Evolutionary conservation across 1,140 invertebrate species (phyloP).

Genomic region (Apis mellifera): DNA sequence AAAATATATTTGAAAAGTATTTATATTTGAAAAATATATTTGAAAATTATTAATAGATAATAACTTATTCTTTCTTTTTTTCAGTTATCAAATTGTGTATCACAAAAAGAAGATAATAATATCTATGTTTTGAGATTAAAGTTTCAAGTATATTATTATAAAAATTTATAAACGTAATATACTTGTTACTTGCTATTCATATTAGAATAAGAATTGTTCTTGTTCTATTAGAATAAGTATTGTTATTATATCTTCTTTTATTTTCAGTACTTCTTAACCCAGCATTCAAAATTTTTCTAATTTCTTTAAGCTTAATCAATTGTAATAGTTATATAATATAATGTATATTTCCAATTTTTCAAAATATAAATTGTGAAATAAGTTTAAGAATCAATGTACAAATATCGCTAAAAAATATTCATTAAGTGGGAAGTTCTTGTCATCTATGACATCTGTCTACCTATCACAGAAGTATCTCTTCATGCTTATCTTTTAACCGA

Average conservation of each 20-base stretch:
- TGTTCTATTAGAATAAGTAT: not conserved
- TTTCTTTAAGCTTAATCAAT: conserved; percentile 41
- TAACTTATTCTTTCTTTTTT: conserved; percentile 9
- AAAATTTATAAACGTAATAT: conserved; percentile 12
- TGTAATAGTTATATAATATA: conserved; percentile 10
- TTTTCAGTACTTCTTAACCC: conserved; percentile 35
- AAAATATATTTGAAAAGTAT: no score
- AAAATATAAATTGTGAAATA: conserved; percentile 44
- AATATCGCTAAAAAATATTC: conserved; percentile 62
- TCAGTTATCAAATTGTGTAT: conserved; percentile 40
- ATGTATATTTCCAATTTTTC: conserved; percentile 27
- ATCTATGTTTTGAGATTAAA: not conserved
- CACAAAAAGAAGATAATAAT: conserved; percentile 28
- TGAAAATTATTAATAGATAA: not conserved
- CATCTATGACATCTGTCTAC: conserved; percentile 61
- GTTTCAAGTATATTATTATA: conserved; percentile 32
- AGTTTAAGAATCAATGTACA: conserved; percentile 52
- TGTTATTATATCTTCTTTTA: conserved; percentile 4
- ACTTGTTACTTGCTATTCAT: not conserved
- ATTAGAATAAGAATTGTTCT: not conserved
- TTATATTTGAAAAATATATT: conserved; percentile 14
- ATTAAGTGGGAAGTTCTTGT: conserved; percentile 57
- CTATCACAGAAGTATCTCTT: conserved; percentile 77
- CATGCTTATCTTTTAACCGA: conserved; percentile 55
- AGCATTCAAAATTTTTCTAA: conserved; percentile 20